Evolutionary conservation across 2,888 invertebrate genomes (phyloP).

Genomic region (Euzetes globulus): DNA sequence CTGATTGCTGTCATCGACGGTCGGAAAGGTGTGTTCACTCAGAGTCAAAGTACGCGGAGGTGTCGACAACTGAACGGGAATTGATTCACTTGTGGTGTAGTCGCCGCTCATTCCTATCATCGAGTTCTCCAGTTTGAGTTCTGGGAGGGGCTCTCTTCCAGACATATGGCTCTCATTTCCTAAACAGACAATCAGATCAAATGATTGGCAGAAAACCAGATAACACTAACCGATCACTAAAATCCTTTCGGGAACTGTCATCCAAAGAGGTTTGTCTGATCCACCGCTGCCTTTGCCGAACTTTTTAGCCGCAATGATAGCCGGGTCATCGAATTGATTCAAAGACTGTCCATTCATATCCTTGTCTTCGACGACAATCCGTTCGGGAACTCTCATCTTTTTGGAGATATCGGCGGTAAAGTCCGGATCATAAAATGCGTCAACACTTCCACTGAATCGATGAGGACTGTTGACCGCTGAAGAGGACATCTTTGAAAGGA

Average conservation of each 20-base stretch:
- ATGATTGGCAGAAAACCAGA: not conserved
- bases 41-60: constrained; percentile 81
- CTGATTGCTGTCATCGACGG: constrained; percentile 39
- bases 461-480: not conserved
- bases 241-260: constrained; percentile 90
- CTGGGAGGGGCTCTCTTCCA: constrained; percentile 74
- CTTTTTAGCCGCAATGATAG: constrained; percentile 36
- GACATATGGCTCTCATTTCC: constrained; percentile 56
- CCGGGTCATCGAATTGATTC: constrained; percentile 35
- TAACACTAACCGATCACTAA: constrained; percentile 69
- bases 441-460: not conserved
- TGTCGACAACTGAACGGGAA: constrained; percentile 55
- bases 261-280: constrained; percentile 46
- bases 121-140: constrained; percentile 75
- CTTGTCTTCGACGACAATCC: constrained; percentile 59
- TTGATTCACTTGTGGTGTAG: constrained; percentile 3
- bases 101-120: constrained; percentile 47
- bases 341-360: not conserved
- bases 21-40: constrained; percentile 54
- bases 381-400: constrained; percentile 72
- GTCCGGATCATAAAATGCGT: constrained; percentile 56
- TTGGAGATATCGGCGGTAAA: constrained; percentile 69
- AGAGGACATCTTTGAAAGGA: not conserved
- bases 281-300: not conserved
- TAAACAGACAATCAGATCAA: constrained; percentile 44